Conservation (phyloP, 2,888 invertebrate genomes). For the Saturnia japonica region DNA sequence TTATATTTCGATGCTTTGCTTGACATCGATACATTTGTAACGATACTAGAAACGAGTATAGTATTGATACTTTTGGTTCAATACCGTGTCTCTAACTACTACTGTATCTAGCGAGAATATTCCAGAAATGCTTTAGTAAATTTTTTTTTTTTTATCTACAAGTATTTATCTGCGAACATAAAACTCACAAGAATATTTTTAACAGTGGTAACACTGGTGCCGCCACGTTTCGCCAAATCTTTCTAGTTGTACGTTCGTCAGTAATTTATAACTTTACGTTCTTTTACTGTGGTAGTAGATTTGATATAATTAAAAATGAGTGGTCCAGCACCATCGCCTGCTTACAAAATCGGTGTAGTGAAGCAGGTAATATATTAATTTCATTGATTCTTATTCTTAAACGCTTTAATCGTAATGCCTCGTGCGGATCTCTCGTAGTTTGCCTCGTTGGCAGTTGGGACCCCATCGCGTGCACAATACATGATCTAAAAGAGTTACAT, state of each 20-base stretch:
- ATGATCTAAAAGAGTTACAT: neutral
- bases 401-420: constrained; percentile 49
- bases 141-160: neutral
- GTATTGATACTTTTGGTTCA: no score
- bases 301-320: constrained; percentile 64
- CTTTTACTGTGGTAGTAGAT: constrained; percentile 48
- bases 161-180: constrained; percentile 3
- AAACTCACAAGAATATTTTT: constrained; percentile 38
- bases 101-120: neutral
- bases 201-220: constrained; percentile 58
- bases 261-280: constrained; percentile 56
- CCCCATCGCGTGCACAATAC: constrained; percentile 35
- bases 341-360: constrained; percentile 72
- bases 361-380: constrained; percentile 71
- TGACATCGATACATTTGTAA: no score
- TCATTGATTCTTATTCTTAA: constrained; percentile 38
- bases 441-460: constrained; percentile 82
- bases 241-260: constrained; percentile 59
- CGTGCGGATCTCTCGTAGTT: constrained; percentile 60
- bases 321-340: constrained; percentile 65
- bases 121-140: no score
- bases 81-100: no score
- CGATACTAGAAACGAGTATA: no score
- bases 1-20: no score
- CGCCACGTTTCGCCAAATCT: constrained; percentile 77